phyloP scores from a whole-genome alignment of 2,113 vertebrate genomes.

The Xiphophorus couchianus region DNA sequence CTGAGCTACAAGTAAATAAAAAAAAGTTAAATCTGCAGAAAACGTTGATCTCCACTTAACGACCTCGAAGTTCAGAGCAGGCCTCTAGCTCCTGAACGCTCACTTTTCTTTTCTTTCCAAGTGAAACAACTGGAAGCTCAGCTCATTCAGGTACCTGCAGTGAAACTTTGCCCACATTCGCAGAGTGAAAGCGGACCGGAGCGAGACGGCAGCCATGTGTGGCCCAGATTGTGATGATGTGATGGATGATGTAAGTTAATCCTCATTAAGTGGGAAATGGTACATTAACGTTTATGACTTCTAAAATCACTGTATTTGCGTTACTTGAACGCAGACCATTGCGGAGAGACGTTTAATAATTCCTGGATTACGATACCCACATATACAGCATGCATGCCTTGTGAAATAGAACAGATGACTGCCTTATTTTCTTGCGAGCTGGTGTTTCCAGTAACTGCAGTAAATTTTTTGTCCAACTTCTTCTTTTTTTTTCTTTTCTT shows the following conservation, averaged over 20 bases:
- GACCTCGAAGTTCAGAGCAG: no score
- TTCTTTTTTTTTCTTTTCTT: constrained; percentile 24
- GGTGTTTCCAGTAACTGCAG: constrained; percentile 49
- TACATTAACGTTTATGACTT: constrained; percentile 72
- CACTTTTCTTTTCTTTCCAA: background rate
- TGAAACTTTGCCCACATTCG: constrained; percentile 1
- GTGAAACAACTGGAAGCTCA: background rate
- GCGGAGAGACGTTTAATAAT: constrained; percentile 41
- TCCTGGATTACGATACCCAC: constrained; percentile 66
- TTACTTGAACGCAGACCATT: constrained; percentile 32
- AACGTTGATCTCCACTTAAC: no score
- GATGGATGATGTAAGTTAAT: constrained; percentile 76
- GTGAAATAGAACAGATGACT: constrained; percentile 66
- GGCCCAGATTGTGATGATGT: constrained; percentile 69
- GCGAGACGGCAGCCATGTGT: constrained; percentile 56
- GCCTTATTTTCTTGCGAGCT: constrained; percentile 63
- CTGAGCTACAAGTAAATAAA: no score
- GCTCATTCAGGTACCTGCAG: background rate
- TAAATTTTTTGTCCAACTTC: constrained; percentile 57
- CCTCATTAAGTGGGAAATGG: constrained; percentile 67
- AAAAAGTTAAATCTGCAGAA: no score
- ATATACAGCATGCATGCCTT: constrained; percentile 48
- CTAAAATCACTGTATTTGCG: constrained; percentile 51
- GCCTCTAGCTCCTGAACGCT: no score
- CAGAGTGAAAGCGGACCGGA: constrained; percentile 3